Conservation (phyloP, 2,113 vertebrate species). For the Eublepharis macularius region DNA sequence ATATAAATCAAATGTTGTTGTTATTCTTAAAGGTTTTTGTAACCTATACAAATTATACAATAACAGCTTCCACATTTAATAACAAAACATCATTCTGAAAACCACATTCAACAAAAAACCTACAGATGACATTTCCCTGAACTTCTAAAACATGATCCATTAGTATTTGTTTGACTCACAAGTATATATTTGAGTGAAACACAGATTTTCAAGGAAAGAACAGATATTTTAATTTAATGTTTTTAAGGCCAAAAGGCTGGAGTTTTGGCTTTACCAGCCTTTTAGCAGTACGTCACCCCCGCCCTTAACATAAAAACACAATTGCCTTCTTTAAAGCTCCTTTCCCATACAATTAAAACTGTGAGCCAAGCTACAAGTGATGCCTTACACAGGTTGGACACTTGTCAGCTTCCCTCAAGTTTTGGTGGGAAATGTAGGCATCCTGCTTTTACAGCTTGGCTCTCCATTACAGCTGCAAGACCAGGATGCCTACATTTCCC, state of each 20-base stretch:
- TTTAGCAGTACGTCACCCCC: background rate
- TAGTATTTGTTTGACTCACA: constrained; percentile 2
- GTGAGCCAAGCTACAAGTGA: too few relatives aligned
- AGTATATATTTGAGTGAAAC: constrained; percentile 3
- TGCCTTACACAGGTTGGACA: too few relatives aligned
- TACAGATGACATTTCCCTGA: constrained; percentile 11
- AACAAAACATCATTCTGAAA: constrained; percentile 21
- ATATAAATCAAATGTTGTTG: too few relatives aligned
- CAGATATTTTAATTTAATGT: background rate
- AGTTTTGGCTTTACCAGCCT: background rate
- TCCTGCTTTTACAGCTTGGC: too few relatives aligned
- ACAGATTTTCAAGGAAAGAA: background rate
- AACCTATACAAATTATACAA: constrained; percentile 10
- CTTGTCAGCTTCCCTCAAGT: too few relatives aligned
- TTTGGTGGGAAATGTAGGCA: too few relatives aligned
- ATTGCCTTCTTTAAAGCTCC: background rate
- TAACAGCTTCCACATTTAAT: background rate
- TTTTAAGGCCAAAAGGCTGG: background rate
- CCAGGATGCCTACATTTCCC: too few relatives aligned
- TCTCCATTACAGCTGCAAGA: too few relatives aligned
- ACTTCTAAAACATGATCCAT: background rate
- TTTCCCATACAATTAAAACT: background rate
- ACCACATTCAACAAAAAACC: background rate
- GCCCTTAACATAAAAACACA: background rate
- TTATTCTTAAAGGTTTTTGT: too few relatives aligned